Base-by-base conservation (phyloP, 2,113 vertebrate genomes). In the Typhlomys cinereus region DNA sequence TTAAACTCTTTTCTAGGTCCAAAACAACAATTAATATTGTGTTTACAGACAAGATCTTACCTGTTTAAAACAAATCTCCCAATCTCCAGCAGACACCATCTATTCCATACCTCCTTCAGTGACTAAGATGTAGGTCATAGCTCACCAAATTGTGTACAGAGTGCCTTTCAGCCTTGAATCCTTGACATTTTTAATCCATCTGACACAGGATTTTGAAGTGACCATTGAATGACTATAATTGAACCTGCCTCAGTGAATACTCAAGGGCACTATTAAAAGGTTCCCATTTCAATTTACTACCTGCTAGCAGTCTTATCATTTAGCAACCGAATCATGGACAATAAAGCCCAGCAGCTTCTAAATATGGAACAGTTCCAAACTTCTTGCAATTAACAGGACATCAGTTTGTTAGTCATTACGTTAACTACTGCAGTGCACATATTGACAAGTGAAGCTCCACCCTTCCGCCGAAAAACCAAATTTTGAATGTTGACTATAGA, bases 231-330 rank as follows among this genome's bases (percentile, higher is more conserved):
- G 83, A 70, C 61, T 79, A 57, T 90, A 83, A 85, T 61, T 92
- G 74, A 95, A 92, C 48, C 91, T 80, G 29, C 48, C 69, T 91
- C 84, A 94, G 3, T 80, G 67, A 94, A 78, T 85, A 71, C 94
- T 91, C 93, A 50, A 39, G 62, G n/a, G 93, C 59, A 81, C 81
- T 96, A 94, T 94, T 95, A 94, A 93, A 94, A 97, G 36, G 92
- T 97, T 95, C 79, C 73, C 29, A 52, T 69, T 78, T 94, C 84
- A 84, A 8, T 79, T 31, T 46, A 73, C 73, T 91, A 93, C 90
- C 48, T 79, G 57, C 52, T 81, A 85, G 69, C 89, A 91, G 73
- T 89, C 89, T 92, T 36, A 86, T 75, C 52, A 91, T n/a, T 86
- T 93, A 93, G 12, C 61, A 80, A 59, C 87, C 84, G 91, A 87